Evolutionary conservation across 1,140 invertebrate species (phyloP), one percentile per base, ranked within the genome.

Genomic region (Chrysomallon squamiferum): DNA sequence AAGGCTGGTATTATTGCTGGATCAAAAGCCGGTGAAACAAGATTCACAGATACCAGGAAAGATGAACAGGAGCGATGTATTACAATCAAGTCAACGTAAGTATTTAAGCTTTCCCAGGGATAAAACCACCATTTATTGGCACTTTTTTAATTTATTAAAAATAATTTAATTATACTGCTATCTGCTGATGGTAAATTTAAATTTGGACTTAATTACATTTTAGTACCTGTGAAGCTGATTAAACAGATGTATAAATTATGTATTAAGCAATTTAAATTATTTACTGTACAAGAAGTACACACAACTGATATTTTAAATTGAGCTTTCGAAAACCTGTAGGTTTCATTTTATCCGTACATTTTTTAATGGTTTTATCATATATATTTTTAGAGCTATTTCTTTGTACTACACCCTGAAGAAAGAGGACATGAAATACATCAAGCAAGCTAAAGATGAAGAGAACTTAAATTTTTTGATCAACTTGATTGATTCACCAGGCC

Each of bases 61-160:
- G 98, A 99, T 89, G 97, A 99, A 87, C 97, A 99, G 85, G 97
- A 99, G 88, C 90, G 97, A 87, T 99, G 98, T 85, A 99, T 99
- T 87, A 99, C 98, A 84, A 99, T 99, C 87, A 99, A 99, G 88
- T 99, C 97, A 58, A 99, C 98, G 94, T 97, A 89, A 92, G 93
- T 90, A 59, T 54, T 18, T 15, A 45, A 49, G 22, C 27, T 49
- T 41, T 20, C 29, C 25, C 11, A 29, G 20, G 13, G 22, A 33
- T 11, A 7, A 11, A 6, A 58, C 11, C 6, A 29, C 11, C 11
- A 29, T 58, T 13, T 58, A 29, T 58, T 58, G 20, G 22, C 25
- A 58, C 11, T 13, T 59, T 59, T 11, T 41, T n/a, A 11, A 18
- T 13, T 18, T 11, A 18, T 43, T 35, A 30, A 11, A 59, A 7